phyloP scores from a whole-genome alignment of 2,888 invertebrate species.

The Acanthosoma haemorrhoidale region DNA sequence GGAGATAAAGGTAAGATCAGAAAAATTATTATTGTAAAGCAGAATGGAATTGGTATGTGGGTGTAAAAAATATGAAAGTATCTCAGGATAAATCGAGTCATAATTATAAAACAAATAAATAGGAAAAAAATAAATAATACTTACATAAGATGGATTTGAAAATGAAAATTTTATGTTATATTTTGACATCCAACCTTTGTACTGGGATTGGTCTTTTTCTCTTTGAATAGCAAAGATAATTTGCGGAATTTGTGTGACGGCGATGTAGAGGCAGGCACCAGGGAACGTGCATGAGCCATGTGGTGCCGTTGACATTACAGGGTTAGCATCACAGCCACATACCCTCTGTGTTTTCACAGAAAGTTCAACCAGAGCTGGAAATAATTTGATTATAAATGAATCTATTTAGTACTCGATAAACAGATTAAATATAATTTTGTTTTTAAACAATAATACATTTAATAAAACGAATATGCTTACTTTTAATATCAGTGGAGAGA shows the following conservation, averaged over 20 bases:
- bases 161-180: constrained; percentile 51
- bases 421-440: too few species aligned
- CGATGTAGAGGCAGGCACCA: constrained; percentile 51
- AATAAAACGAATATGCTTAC: constrained; percentile 13
- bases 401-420: too few species aligned
- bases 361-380: constrained; percentile 32
- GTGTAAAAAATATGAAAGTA: too few species aligned
- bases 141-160: constrained; percentile 50
- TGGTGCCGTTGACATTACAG: constrained; percentile 31
- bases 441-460: too few species aligned
- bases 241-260: constrained; percentile 49
- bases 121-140: constrained; percentile 18
- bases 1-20: too few species aligned
- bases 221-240: constrained; percentile 29
- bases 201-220: constrained; percentile 46
- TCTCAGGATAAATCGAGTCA: too few species aligned
- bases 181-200: constrained; percentile 53
- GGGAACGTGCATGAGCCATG: constrained; percentile 49
- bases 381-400: not conserved
- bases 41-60: too few species aligned
- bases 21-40: too few species aligned
- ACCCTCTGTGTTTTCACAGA: constrained; percentile 39
- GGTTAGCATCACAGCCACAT: constrained; percentile 33
- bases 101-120: too few species aligned
- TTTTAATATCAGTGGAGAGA: constrained; percentile 30